A percentile compares a stretch with the other conserved stretches of the same genome.
Conservation (phyloP, 2,113 vertebrate genomes). For the Polypterus bichir region DNA sequence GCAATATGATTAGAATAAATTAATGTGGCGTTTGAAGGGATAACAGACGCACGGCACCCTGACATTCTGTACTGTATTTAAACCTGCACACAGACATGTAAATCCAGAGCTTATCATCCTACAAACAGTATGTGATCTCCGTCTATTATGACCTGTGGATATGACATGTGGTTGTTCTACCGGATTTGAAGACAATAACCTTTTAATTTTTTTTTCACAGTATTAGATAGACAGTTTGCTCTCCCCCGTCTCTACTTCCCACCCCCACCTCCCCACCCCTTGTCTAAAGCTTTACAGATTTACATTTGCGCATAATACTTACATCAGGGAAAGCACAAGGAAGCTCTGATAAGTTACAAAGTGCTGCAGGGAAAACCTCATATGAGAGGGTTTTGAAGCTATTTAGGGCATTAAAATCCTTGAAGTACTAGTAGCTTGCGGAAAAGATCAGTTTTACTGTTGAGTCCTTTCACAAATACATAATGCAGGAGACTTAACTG, state of each 20-base stretch:
- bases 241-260: slow-evolving; percentile 51
- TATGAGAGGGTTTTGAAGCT: slow-evolving; percentile 63
- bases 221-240: slow-evolving; percentile 51
- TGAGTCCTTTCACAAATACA: slow-evolving; percentile 42
- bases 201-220: slow-evolving; percentile 22
- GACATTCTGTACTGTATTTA: neutral
- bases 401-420: slow-evolving; percentile 66
- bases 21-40: slow-evolving; percentile 21
- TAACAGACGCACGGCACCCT: slow-evolving; percentile 5
- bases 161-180: slow-evolving; percentile 30
- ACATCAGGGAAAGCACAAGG: slow-evolving; percentile 61
- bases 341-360: slow-evolving; percentile 66
- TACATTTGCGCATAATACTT: slow-evolving; percentile 65
- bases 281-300: slow-evolving; percentile 60
- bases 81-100: neutral
- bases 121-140: neutral
- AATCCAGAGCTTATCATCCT: slow-evolving; percentile 1
- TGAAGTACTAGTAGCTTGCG: slow-evolving; percentile 52
- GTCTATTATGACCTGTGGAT: slow-evolving; percentile 10
- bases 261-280: slow-evolving; percentile 57
- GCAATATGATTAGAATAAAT: slow-evolving; percentile 36
- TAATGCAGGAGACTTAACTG: slow-evolving; percentile 28
- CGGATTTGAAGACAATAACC: slow-evolving; percentile 32
- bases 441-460: slow-evolving; percentile 56
- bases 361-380: slow-evolving; percentile 59